phyloP scores from a whole-genome alignment of 2,797 vertebrate species.

The Coregonus suidteri region DNA sequence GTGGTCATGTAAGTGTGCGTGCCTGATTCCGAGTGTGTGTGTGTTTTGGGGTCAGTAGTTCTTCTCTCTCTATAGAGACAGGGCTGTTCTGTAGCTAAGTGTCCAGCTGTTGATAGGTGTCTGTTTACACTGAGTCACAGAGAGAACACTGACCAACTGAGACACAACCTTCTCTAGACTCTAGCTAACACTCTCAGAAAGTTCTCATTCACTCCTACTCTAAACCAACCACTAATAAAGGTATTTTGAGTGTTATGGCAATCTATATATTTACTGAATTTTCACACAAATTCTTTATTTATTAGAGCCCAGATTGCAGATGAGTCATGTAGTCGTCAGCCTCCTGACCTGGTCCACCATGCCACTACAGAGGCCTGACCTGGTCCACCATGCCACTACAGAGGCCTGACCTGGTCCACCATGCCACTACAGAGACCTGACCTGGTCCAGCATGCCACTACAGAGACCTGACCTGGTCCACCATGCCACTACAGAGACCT shows the following conservation, averaged over 20 bases:
- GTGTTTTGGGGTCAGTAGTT: constrained; percentile 76
- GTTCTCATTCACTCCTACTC: neutral
- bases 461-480: too few relatives aligned
- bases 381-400: too few relatives aligned
- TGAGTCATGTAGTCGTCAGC: neutral
- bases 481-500: too few relatives aligned
- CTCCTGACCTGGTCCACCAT: neutral
- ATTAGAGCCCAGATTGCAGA: neutral
- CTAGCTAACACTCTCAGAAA: neutral
- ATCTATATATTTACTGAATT: neutral
- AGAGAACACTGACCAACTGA: constrained; percentile 17
- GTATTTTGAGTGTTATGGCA: neutral
- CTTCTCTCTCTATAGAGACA: constrained; percentile 68
- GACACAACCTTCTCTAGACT: neutral
- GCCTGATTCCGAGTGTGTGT: too few relatives aligned
- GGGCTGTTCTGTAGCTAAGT: constrained; percentile 80
- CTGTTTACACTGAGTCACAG: constrained; percentile 62
- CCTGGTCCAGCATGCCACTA: too few relatives aligned
- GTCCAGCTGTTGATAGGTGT: constrained; percentile 89
- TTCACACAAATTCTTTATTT: neutral
- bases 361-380: too few relatives aligned
- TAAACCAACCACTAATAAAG: neutral
- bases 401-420: too few relatives aligned
- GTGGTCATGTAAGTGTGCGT: constrained; percentile 40
- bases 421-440: too few relatives aligned